phyloP scores from a whole-genome alignment of 2,888 invertebrate genomes.

The Andrena fulva region DNA sequence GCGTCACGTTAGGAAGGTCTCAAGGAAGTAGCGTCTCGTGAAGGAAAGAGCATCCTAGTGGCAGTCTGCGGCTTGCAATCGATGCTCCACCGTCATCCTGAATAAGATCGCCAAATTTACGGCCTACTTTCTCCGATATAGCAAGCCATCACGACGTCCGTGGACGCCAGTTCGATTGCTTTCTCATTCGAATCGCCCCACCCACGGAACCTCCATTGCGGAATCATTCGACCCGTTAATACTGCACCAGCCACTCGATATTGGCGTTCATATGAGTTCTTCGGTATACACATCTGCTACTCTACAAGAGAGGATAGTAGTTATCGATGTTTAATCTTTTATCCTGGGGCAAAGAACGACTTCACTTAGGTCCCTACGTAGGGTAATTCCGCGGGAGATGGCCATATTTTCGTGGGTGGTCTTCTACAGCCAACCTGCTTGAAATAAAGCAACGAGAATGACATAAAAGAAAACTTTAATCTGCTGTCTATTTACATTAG shows the following conservation, averaged over 20 bases:
- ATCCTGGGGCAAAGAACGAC: neutral
- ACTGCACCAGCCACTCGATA: slow-evolving; percentile 51
- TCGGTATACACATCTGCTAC: neutral
- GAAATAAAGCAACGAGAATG: too few species aligned
- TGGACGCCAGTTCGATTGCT: slow-evolving; percentile 66
- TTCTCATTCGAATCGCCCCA: slow-evolving; percentile 59
- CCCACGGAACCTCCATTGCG: slow-evolving; percentile 36
- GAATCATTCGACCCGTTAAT: slow-evolving; percentile 63
- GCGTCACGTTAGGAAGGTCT: slow-evolving; percentile 43
- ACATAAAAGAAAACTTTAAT: too few species aligned
- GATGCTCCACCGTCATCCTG: slow-evolving; percentile 52
- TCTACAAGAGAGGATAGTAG: neutral
- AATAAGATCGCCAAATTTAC: slow-evolving; percentile 73
- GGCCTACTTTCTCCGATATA: slow-evolving; percentile 68
- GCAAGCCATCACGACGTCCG: slow-evolving; percentile 44
- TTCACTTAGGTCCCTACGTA: neutral
- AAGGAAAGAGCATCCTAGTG: slow-evolving; percentile 51
- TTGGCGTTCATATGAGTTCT: neutral
- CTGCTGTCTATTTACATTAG: too few species aligned
- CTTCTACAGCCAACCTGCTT: too few species aligned
- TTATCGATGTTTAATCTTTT: slow-evolving; percentile 2
- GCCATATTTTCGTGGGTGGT: too few species aligned
- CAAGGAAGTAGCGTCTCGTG: slow-evolving; percentile 55
- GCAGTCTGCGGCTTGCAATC: slow-evolving; percentile 41
- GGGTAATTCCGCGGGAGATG: neutral